Base-by-base conservation (phyloP, 1,140 invertebrate species). In the Atta colombica region DNA sequence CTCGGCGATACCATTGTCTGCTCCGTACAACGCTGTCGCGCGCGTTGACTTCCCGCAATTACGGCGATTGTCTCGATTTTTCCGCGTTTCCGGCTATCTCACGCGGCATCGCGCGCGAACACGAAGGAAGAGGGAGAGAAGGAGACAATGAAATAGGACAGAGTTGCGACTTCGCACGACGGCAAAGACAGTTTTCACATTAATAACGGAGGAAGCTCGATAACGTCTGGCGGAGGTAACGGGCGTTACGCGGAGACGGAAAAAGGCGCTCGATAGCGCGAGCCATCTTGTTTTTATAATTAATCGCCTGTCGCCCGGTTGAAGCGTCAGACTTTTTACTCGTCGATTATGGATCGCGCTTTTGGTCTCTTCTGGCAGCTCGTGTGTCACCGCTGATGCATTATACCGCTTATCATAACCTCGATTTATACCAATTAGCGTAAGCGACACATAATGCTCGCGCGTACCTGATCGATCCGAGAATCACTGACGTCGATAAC, bases 61-160 rank as follows among this genome's bases (percentile, higher is more conserved):
- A 91, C 87, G 82, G 60, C 87, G 89, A 90, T 91, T 91, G 89
- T 91, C 77, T 90, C 89, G 89, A 90, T 90, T 91, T 90, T 90
- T 90, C 88, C 85, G 61, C 53, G 31, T 75, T 77, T 77, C 77
- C 65, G 82, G 49, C 80, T 85, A 90, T 90, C 88, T 85, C 89
- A 88, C 89, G 85, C 31, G 49, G 14, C 51, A 60, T 18, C 35
- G 68, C n/a, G 21, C 53, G 14, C 28, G 25, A 72, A 53, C n/a
- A 6, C 16, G 14, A 21, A 16, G 39, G n/a, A 5, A 25, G 35
- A n/a, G 39, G 12, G 7, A 45, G 10, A 35, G 35, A 60, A 12
- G 18, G 71, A 69, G 21, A 53, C 16, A 7, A 49, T 53, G 28
- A 25, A 71, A 51, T 45, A 72, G 35, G 21, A 80, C 74, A 21